Evolutionary conservation across 2,888 invertebrate species (phyloP).

Genomic region (Chydorus sphaericus): DNA sequence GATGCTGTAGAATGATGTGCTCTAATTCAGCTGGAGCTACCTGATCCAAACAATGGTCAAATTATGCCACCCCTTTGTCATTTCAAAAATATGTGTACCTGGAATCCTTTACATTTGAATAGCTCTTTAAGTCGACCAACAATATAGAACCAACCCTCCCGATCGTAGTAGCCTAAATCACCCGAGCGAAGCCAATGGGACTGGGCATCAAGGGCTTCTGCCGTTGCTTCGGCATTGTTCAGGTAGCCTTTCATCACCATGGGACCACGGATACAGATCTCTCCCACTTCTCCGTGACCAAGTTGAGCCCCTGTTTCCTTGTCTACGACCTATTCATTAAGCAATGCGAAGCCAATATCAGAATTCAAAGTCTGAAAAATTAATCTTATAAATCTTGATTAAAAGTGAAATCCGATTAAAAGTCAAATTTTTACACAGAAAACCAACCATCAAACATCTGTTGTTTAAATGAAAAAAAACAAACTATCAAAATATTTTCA

Average conservation of each 20-base stretch:
- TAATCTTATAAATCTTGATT: too few species aligned
- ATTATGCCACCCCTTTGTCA: not conserved
- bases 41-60: constrained; percentile 38
- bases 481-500: too few species aligned
- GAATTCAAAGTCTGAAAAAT: too few species aligned
- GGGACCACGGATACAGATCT: constrained; percentile 51
- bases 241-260: constrained; percentile 59
- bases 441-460: too few species aligned
- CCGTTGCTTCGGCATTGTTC: constrained; percentile 57
- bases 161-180: constrained; percentile 64
- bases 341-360: constrained; percentile 29
- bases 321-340: constrained; percentile 45
- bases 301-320: constrained; percentile 23
- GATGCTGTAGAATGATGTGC: constrained; percentile 50
- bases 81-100: constrained; percentile 37
- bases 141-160: constrained; percentile 55
- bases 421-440: too few species aligned
- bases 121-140: constrained; percentile 46
- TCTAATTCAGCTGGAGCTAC: constrained; percentile 83
- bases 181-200: constrained; percentile 71
- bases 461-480: too few species aligned
- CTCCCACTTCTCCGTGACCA: constrained; percentile 39
- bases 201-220: constrained; percentile 51
- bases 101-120: constrained; percentile 65
- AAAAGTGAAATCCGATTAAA: too few species aligned